Conservation (phyloP, 1,140 invertebrate species). For the Lucilia sericata region DNA sequence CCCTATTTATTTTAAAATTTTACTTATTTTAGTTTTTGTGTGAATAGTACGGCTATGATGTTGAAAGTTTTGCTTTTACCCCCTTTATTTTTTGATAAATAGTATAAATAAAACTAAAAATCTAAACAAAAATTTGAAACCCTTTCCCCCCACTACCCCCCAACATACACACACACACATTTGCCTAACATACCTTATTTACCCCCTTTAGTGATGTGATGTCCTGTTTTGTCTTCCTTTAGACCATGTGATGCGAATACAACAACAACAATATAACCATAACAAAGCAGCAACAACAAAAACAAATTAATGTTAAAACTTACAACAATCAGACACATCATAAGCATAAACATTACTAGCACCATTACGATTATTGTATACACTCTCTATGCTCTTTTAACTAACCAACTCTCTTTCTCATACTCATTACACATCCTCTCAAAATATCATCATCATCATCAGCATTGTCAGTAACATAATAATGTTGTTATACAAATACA, state of each 20-base stretch:
- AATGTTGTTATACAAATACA: not conserved
- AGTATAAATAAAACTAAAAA: conserved; percentile 8
- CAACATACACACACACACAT: not conserved
- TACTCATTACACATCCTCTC: not conserved
- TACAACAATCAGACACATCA: conserved; percentile 44
- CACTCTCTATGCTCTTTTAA: not conserved
- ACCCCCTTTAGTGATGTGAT: not conserved
- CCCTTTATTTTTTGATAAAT: not conserved
- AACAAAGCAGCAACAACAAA: conserved; percentile 10
- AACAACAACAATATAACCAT: not conserved
- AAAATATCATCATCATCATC: not conserved
- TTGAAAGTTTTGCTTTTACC: not conserved
- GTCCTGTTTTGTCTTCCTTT: too few species aligned
- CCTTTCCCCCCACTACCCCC: too few species aligned
- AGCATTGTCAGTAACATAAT: too few species aligned
- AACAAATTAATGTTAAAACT: conserved; percentile 19
- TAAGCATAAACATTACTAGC: conserved; percentile 43
- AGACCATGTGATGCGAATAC: too few species aligned
- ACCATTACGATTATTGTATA: conserved; percentile 37
- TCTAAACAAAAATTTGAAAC: not conserved
- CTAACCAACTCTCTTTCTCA: not conserved
- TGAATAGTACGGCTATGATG: not conserved
- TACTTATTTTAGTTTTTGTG: not conserved
- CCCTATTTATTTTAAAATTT: conserved; percentile 7
- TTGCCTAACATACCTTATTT: not conserved